Evolutionary conservation across 2,113 vertebrate species (phyloP), one percentile per base, ranked within the genome.

Genomic region (Mirounga angustirostris): DNA sequence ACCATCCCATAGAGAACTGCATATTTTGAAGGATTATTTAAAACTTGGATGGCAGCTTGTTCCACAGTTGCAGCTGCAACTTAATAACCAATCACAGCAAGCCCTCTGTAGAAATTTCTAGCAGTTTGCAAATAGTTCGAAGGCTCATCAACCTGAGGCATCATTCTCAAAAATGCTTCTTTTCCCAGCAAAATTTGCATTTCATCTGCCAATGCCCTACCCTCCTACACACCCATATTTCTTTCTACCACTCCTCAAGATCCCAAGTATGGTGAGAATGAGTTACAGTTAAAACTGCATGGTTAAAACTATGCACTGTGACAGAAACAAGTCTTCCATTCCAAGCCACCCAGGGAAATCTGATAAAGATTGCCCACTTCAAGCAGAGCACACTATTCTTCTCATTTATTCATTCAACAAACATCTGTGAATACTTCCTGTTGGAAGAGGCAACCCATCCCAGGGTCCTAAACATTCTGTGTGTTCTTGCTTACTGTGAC

Each of bases 141-240:
- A 95, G 36, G 21, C 88, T 95, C 84, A 94, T 88, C 84, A 96
- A 76, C 93, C 22, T 97, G 36, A 36, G 36, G 36, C 36, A 36
- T 36, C 36, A 36, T 95, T 71, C 84, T 65, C 91, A 43, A 91
- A 90, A 97, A 95, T 81, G 93, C 81, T 58, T 91, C n/a, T 73
- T 87, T 97, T 89, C 61, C 90, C 73, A 97, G 90, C 2, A 92
- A 94, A 94, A 88, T 95, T 59, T 96, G 74, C 91, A 81, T 94
- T 92, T 95, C 94, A 88, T 94, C 81, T 97, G 63, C 81, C 76
- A 94, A 30, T 88, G 65, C 81, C 46, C 56, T 84, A 90, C 36
- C 46, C 96, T 98, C 93, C 96, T 97, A 95, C 76, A n/a, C 26
- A 95, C 4, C 76, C 69, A 93, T 74, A 90, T 91, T 97, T 97